Evolutionary conservation across 2,888 invertebrate species (phyloP), one percentile per base, ranked within the genome.

Genomic region (Tachina lurida): DNA sequence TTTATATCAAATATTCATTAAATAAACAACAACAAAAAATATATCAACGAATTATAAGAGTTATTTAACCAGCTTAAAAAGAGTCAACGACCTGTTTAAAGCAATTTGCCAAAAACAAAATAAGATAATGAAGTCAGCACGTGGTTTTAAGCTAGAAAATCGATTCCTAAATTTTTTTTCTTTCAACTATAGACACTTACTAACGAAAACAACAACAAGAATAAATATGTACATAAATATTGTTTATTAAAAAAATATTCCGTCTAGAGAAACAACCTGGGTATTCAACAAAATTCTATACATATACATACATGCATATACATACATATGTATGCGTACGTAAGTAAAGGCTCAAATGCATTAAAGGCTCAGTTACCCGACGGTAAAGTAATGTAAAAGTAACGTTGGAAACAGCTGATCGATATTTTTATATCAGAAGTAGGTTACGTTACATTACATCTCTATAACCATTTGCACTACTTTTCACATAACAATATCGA

Each of bases 1-100:
- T 84, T 81, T 56, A 90, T 91, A 91, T 91, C 91, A 90, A 91
- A 91, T 91, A 90, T 89, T 89, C 90, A 90, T 90, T 90, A 91
- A 91, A 91, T 91, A 91, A 90, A 90, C 90, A 89, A 47, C 5
- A n/a, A n/a, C n/a, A 15, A 62, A 62, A 39, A 41, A 89, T 87
- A 88, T 87, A 81, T 68, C 39, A 62, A 68, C 74, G 74, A 71
- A 75, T 31, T 74, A 75, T 68, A 67, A 19, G 10, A 67, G 60
- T 67, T 79, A 83, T 83, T 83, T 67, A 74, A 71, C 58, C 60
- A 82, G 45, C 87, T 88, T 86, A 86, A 87, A 88, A 31, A 84
- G 90, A 84, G 91, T 91, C 90, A 90, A 90, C 89, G 91, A 90
- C 90, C 90, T 90, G 89, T 19, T 74, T 63, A 52, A 71, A 47